Percentiles rank a stretch among this genome's conserved stretches.
Evolutionary conservation across 2,888 invertebrate genomes (phyloP).

Genomic region (Scaptomyza caliginosa): DNA sequence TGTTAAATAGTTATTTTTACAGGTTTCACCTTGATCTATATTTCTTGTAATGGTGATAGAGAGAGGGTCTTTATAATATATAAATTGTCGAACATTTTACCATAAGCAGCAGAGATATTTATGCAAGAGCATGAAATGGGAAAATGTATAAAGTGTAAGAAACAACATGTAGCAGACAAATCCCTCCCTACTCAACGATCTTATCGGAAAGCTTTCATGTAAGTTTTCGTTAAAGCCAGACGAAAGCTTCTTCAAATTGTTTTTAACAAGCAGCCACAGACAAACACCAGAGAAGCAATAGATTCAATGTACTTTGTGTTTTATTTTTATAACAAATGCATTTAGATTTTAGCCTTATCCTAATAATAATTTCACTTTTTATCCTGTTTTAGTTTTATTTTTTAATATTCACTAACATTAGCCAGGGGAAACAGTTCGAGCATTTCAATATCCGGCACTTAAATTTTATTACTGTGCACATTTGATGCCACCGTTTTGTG

Average conservation of each 20-base stretch:
- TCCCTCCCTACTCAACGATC: background rate
- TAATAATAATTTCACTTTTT: background rate
- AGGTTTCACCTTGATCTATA: background rate
- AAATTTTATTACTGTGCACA: conserved; percentile 66
- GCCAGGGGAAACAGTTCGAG: conserved; percentile 49
- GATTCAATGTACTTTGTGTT: background rate
- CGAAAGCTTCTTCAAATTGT: conserved; percentile 13
- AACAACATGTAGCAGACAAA: background rate
- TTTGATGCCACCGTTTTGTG: conserved; percentile 47
- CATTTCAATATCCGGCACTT: conserved; percentile 67
- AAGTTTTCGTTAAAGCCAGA: conserved; percentile 1
- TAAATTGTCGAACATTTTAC: background rate
- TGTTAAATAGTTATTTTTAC: background rate
- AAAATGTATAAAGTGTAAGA: background rate
- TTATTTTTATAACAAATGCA: too few relatives aligned
- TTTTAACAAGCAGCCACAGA: background rate
- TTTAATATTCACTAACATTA: conserved; percentile 49
- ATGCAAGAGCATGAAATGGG: background rate
- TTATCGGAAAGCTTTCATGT: conserved; percentile 4
- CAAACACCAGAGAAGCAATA: background rate
- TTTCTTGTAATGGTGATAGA: background rate
- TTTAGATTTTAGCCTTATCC: background rate
- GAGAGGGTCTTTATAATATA: too few relatives aligned
- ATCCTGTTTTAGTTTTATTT: background rate
- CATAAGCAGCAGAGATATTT: background rate